Conservation (phyloP, 2,797 vertebrate species). For the Phoebastria nigripes region DNA sequence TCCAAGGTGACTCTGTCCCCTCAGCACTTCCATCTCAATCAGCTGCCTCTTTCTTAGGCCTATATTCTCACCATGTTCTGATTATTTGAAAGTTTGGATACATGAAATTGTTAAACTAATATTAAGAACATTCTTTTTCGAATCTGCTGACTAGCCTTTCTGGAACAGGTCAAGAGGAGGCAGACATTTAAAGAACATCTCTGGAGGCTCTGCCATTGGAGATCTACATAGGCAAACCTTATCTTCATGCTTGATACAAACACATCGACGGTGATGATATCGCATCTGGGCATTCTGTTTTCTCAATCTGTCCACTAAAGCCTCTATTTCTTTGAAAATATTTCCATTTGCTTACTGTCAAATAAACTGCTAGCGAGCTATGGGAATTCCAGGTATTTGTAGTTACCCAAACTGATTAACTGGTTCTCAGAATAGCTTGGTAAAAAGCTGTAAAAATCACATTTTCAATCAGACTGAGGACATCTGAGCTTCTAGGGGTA, state of each 20-base stretch:
- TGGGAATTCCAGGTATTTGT: background rate
- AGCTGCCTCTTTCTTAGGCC: background rate
- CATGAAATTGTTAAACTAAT: background rate
- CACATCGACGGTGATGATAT: background rate
- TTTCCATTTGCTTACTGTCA: background rate
- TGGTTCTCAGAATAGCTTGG: background rate
- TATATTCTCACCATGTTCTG: background rate
- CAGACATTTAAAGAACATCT: background rate
- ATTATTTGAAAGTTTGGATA: background rate
- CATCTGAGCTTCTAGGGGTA: background rate
- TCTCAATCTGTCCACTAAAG: background rate
- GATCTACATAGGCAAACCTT: background rate
- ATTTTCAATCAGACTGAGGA: background rate
- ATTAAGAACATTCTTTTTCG: background rate
- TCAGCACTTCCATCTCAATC: background rate
- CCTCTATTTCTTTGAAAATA: background rate
- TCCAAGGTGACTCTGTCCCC: background rate
- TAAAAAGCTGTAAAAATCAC: background rate
- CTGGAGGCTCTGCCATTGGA: background rate
- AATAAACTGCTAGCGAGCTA: background rate
- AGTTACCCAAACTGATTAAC: background rate
- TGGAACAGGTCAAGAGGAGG: background rate
- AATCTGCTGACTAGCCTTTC: background rate
- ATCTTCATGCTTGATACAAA: background rate
- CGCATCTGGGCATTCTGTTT: background rate